These are phyloP conservation scores for Junonia oenone DNA, from an alignment of 2,888 invertebrate genomes.

Conservation along the genomic window DNA sequence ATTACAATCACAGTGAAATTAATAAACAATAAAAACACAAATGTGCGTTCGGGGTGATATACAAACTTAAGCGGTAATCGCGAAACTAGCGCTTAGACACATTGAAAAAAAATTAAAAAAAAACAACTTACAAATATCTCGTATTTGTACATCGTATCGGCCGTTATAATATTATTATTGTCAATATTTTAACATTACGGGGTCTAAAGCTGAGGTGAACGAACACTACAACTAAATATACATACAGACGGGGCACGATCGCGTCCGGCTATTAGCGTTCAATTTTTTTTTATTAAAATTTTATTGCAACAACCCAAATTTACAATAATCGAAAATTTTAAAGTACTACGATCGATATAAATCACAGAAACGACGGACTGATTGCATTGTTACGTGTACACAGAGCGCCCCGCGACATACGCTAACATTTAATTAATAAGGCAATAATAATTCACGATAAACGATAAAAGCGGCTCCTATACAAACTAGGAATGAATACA, in stretches of 20 bases:
- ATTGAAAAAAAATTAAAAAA: constrained; percentile 25
- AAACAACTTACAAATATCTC: constrained; percentile 32
- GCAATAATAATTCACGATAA: constrained; percentile 25
- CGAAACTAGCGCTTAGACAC: constrained; percentile 13
- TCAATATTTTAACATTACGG: constrained; percentile 21
- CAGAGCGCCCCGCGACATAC: constrained; percentile 14
- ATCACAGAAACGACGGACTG: constrained; percentile 41
- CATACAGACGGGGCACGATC: constrained; percentile 45
- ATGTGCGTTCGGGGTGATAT: constrained; percentile 19
- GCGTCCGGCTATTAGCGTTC: constrained; percentile 38
- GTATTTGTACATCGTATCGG: constrained; percentile 54
- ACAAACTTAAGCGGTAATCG: constrained; percentile 14
- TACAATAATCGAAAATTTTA: constrained; percentile 30
- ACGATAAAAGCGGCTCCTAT: constrained; percentile 11
- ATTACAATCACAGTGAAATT: constrained; percentile 26
- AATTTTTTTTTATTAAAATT: constrained; percentile 52
- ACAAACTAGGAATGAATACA: constrained; percentile 38
- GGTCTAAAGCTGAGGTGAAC: constrained; percentile 32
- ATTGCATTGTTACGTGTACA: constrained; percentile 17
- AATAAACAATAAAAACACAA: constrained; percentile 15
- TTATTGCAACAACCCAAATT: constrained; percentile 77
- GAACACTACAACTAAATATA: constrained; percentile 46
- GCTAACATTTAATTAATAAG: constrained; percentile 20
- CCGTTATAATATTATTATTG: constrained; percentile 37
- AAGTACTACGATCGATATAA: constrained; percentile 16